Evolutionary conservation across 2,113 vertebrate genomes (phyloP), one percentile per base, ranked within the genome.

Genomic region (Cheirogaleus medius): DNA sequence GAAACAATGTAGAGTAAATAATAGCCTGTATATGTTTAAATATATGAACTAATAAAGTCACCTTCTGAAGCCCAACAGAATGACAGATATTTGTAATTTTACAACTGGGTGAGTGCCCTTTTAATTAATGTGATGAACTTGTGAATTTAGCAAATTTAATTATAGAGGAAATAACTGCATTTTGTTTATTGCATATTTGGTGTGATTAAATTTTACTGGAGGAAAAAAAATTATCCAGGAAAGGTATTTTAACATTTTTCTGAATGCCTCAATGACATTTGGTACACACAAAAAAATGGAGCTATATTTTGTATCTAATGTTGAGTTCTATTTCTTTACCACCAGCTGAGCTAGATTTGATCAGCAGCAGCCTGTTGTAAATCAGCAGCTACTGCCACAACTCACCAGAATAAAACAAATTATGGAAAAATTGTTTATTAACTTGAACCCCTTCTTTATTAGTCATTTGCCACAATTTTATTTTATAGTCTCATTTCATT

Each of bases 151-250:
- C 92, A 95, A 68, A 90, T 91, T 92, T 97, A 98, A 97, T 92
- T 63, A 94, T 82, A 98, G 97, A 98, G 56, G 93, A 97, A 98
- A 98, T 95, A 84, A 97, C 97, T 97, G 90, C 20, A 90, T 85
- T 98, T 94, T 86, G 42, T 90, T 96, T 73, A 89, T 58, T 92
- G 96, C 97, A 73, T 98, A 97, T 97, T 98, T 98, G 97, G 90
- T 98, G 97, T 98, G 98, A 98, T 98, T 98, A 98, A 99, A 98
- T 92, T 98, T 92, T 98, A 94, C 94, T 95, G 84, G 97, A 92
- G 96, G 95, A 97, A 69, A 78, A 96, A 58, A 97, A 98, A 97
- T 94, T 97, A 95, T 93, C 95, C 87, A 97, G 97, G 64, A 97
- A 98, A 98, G 94, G 90, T 97, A 98, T 98, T 98, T 98, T 98